phyloP scores from a whole-genome alignment of 2,113 vertebrate species.

The Mastomys natalensis region DNA sequence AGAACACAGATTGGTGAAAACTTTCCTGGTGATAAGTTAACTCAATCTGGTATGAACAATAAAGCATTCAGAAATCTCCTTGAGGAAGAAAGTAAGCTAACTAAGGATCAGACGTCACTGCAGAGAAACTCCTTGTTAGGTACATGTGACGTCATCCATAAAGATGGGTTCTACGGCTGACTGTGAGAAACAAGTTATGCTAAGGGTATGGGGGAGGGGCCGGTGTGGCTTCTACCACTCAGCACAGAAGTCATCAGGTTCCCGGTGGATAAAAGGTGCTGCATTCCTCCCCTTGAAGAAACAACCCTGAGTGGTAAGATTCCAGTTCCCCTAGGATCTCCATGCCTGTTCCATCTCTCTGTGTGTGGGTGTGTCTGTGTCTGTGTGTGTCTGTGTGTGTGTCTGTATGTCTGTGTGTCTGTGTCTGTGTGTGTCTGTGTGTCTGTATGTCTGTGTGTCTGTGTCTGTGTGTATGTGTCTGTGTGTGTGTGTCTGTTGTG shows the following conservation, averaged over 20 bases:
- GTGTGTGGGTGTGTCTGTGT: neutral
- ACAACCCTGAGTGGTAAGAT: neutral
- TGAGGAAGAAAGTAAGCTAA: neutral
- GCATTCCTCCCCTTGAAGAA: neutral
- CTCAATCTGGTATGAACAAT: neutral
- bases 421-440: neutral
- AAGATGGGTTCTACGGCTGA: neutral
- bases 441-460: neutral
- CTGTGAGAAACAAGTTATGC: neutral
- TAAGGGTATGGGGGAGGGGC: neutral
- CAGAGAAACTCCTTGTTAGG: neutral
- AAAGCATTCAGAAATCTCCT: neutral
- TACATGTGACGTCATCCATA: accelerated
- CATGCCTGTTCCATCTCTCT: neutral
- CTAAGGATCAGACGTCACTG: neutral
- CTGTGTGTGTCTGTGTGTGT: neutral
- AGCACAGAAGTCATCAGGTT: neutral
- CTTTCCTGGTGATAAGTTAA: neutral
- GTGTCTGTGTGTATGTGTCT: neutral
- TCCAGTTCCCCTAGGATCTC: neutral
- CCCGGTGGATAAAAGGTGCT: neutral
- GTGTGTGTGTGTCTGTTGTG: neutral
- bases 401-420: neutral
- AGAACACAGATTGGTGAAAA: neutral
- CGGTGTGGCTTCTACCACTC: too few species aligned